A percentile compares a stretch with the other conserved stretches of the same genome.
phyloP scores from a whole-genome alignment of 2,797 vertebrate genomes.

The Odontamblyopus rebecca region DNA sequence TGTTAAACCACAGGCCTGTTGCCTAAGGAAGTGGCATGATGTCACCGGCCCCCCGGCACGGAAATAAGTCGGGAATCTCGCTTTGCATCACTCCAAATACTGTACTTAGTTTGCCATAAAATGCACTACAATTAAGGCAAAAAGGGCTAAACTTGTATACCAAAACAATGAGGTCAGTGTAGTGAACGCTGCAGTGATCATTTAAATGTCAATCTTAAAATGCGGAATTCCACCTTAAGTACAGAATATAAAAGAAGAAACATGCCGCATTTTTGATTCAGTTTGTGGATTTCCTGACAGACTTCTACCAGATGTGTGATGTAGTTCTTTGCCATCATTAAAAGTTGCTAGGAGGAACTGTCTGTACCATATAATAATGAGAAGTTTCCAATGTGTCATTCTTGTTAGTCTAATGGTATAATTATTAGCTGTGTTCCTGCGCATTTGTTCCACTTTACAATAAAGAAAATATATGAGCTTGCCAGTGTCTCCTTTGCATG shows the following conservation, averaged over 20 bases:
- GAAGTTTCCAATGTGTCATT: conserved; percentile 3
- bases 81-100: conserved; percentile 32
- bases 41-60: conserved; percentile 58
- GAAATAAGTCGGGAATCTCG: conserved; percentile 43
- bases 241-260: conserved; percentile 1
- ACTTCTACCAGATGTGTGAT: conserved; percentile 27
- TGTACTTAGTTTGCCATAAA: conserved; percentile 41
- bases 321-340: conserved; percentile 10
- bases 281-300: conserved; percentile 20
- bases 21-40: conserved; percentile 62
- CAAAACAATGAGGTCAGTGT: conserved; percentile 19
- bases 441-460: conserved; percentile 18
- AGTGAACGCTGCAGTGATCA: conserved; percentile 14
- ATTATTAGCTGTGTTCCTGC: conserved; percentile 5
- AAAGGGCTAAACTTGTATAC: conserved; percentile 10
- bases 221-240: background rate
- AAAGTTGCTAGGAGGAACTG: background rate
- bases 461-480: conserved; percentile 30
- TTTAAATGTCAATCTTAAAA: conserved; percentile 18
- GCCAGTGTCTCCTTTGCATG: background rate
- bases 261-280: background rate
- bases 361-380: background rate
- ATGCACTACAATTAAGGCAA: conserved; percentile 19
- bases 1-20: conserved; percentile 49
- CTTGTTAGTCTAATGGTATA: conserved; percentile 10